Conservation (phyloP, 2,888 invertebrate genomes). For the Hemistola chrysoprasaria region DNA sequence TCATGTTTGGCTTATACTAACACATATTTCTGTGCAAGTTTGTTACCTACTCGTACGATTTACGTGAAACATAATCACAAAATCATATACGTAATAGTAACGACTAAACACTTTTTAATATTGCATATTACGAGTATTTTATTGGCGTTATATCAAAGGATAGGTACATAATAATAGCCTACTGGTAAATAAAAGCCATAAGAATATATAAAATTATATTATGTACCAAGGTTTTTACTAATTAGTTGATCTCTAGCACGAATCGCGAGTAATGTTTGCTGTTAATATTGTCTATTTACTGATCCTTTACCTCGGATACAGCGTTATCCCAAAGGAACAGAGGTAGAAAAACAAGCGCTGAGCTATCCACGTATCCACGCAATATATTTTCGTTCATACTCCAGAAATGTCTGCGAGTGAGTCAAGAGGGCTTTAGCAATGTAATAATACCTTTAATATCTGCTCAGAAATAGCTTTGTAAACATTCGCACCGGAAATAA, state of each 20-base stretch:
- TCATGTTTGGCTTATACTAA: too few relatives aligned
- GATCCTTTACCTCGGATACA: slow-evolving; percentile 31
- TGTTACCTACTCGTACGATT: too few relatives aligned
- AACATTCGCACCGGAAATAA: slow-evolving; percentile 49
- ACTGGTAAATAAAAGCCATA: too few relatives aligned
- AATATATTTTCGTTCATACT: slow-evolving; percentile 43
- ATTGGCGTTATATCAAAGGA: too few relatives aligned
- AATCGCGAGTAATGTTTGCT: slow-evolving; percentile 30
- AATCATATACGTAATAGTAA: too few relatives aligned
- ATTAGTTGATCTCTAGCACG: slow-evolving; percentile 6
- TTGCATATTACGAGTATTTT: too few relatives aligned
- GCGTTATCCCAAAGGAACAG: slow-evolving; percentile 24
- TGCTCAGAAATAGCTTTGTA: slow-evolving; percentile 46
- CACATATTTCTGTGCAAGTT: too few relatives aligned
- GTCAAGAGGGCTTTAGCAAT: slow-evolving; percentile 48
- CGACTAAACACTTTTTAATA: too few relatives aligned
- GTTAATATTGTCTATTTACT: slow-evolving; percentile 42
- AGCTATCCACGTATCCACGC: slow-evolving; percentile 26
- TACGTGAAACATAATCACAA: too few relatives aligned
- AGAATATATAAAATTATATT: too few relatives aligned
- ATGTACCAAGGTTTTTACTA: not conserved
- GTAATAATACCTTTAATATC: slow-evolving; percentile 68
- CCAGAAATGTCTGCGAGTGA: slow-evolving; percentile 39
- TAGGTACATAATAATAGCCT: too few relatives aligned
- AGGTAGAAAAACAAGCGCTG: slow-evolving; percentile 32